A percentile compares a stretch with the other conserved stretches of the same genome.
Evolutionary conservation across 1,140 invertebrate genomes (phyloP).

Genomic region (Drosophila murphyi): DNA sequence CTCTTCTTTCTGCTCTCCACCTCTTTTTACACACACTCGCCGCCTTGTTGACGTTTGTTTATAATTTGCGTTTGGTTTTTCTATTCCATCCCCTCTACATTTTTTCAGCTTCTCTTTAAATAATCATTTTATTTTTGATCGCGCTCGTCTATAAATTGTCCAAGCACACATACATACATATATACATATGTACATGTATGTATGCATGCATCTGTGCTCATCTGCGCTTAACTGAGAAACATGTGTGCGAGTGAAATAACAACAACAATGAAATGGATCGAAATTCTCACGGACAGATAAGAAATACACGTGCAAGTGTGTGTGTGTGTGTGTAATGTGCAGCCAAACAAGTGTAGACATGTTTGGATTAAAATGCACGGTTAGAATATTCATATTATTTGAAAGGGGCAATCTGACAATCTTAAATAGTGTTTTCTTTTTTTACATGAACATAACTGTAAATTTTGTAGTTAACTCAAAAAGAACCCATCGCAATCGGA

Average conservation of each 20-base stretch:
- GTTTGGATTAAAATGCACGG: neutral
- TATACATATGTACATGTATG: no score
- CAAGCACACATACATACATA: conserved; percentile 36
- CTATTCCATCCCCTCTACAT: conserved; percentile 23
- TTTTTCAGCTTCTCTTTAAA: conserved; percentile 42
- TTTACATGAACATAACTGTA: no score
- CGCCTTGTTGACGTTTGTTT: conserved; percentile 58
- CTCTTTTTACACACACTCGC: neutral
- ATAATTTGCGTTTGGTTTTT: conserved; percentile 55
- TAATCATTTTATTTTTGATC: conserved; percentile 72
- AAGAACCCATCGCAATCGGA: neutral
- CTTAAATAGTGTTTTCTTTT: no score
- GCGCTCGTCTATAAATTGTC: conserved; percentile 63
- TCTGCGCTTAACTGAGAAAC: conserved; percentile 27
- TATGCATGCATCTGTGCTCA: conserved; percentile 12
- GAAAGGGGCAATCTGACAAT: no score
- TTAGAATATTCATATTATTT: no score
- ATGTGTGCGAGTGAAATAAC: conserved; percentile 28
- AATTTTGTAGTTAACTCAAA: no score
- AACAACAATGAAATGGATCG: neutral
- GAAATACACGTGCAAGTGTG: neutral
- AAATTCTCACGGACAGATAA: conserved; percentile 1
- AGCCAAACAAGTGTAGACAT: neutral
- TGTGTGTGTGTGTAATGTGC: neutral
- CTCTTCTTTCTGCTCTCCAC: neutral